These are phyloP conservation scores for Mizuhopecten yessoensis DNA, from an alignment of 1,140 invertebrate genomes.

Conservation along the genomic window DNA sequence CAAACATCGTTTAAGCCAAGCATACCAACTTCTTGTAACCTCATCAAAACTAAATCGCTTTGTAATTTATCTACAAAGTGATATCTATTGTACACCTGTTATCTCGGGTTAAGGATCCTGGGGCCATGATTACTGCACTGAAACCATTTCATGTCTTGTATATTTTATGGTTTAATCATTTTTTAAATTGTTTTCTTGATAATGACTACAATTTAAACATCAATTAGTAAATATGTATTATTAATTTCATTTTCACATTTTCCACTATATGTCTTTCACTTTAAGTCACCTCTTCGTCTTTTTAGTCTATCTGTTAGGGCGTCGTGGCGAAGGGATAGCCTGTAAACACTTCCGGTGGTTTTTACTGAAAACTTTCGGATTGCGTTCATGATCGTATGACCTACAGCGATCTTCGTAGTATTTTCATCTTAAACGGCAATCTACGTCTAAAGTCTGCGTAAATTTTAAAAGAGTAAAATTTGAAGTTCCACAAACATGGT, in stretches of 20 bases:
- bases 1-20: conserved; percentile 25
- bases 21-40: conserved; percentile 32
- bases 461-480: too few relatives aligned
- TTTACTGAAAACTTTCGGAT: too few relatives aligned
- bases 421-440: too few relatives aligned
- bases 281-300: background rate
- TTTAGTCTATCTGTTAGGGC: too few relatives aligned
- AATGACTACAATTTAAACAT: background rate
- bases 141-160: background rate
- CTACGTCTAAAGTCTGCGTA: too few relatives aligned
- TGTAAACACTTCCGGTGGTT: background rate
- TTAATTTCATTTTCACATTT: too few relatives aligned
- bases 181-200: too few relatives aligned
- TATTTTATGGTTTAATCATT: background rate
- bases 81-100: background rate
- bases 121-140: background rate
- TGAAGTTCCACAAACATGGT: too few relatives aligned
- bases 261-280: background rate
- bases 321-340: too few relatives aligned
- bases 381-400: too few relatives aligned
- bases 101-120: background rate
- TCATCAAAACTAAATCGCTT: conserved; percentile 1
- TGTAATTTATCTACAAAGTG: conserved; percentile 2
- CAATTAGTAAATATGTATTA: background rate
- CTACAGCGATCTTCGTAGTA: too few relatives aligned